phyloP scores from a whole-genome alignment of 2,113 vertebrate genomes.

The Procavia capensis region DNA sequence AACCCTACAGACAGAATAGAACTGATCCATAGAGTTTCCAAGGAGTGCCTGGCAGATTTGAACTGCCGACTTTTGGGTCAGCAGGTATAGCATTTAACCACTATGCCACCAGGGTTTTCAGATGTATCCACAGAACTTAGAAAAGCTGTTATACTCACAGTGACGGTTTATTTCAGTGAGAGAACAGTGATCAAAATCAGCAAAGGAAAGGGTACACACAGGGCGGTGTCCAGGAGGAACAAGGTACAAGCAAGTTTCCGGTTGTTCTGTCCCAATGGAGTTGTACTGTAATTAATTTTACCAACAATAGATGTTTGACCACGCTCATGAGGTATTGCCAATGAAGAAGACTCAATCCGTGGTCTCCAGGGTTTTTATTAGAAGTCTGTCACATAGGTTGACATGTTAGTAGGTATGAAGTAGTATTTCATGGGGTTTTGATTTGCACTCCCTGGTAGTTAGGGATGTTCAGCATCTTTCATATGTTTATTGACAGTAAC shows the following conservation, averaged over 20 bases:
- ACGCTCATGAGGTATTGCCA: not conserved
- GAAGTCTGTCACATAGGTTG: not conserved
- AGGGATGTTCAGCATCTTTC: conserved; percentile 24
- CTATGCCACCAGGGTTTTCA: too few relatives aligned
- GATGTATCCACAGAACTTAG: not conserved
- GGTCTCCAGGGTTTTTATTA: not conserved
- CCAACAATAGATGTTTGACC: not conserved
- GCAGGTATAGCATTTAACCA: too few relatives aligned
- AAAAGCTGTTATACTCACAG: not conserved
- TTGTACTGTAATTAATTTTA: not conserved
- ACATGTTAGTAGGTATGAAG: not conserved
- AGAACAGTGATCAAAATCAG: not conserved
- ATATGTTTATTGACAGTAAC: not conserved
- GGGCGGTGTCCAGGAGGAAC: not conserved
- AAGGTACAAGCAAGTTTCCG: not conserved
- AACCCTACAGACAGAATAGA: too few relatives aligned
- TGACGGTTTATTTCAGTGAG: not conserved
- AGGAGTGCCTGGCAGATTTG: too few relatives aligned
- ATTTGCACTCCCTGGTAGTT: not conserved
- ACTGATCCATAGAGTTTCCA: too few relatives aligned
- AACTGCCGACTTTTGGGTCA: too few relatives aligned
- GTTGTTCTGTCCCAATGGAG: not conserved
- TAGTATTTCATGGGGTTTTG: not conserved
- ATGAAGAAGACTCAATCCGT: not conserved
- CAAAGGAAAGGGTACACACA: not conserved